Conservation (phyloP, 1,140 invertebrate species). For the Penaeus vannamei region DNA sequence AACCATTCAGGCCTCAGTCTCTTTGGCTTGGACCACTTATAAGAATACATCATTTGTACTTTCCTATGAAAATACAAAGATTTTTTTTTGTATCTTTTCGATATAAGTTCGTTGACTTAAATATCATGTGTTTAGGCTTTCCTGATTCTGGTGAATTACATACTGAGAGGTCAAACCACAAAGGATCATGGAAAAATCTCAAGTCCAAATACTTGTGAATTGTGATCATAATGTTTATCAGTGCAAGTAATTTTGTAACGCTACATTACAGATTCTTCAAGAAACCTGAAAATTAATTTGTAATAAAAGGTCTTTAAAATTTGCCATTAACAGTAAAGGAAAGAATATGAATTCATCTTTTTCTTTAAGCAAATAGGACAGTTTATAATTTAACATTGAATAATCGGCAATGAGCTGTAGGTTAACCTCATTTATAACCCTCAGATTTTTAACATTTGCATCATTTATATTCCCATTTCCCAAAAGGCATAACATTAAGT, state of each 20-base stretch:
- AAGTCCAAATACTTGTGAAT: background rate
- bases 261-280: no score
- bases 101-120: slow-evolving; percentile 5
- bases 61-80: slow-evolving; percentile 44
- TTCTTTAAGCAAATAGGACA: no score
- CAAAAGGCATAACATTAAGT: slow-evolving; percentile 53
- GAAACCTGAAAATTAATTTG: no score
- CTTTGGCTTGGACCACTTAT: slow-evolving; percentile 38
- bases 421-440: background rate
- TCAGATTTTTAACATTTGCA: background rate
- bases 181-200: background rate
- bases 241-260: background rate
- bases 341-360: no score
- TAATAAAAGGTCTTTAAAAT: no score
- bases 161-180: slow-evolving; percentile 1
- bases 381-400: background rate
- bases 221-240: background rate
- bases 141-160: background rate
- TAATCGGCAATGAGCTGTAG: background rate
- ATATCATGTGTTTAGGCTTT: background rate
- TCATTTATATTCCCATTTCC: no score
- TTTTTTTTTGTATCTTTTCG: background rate
- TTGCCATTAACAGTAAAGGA: no score
- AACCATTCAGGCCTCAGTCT: slow-evolving; percentile 5
- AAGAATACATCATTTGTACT: slow-evolving; percentile 40